These are phyloP conservation scores for Nomada goodeniana DNA, from an alignment of 2,888 invertebrate genomes.

Conservation along the genomic window DNA sequence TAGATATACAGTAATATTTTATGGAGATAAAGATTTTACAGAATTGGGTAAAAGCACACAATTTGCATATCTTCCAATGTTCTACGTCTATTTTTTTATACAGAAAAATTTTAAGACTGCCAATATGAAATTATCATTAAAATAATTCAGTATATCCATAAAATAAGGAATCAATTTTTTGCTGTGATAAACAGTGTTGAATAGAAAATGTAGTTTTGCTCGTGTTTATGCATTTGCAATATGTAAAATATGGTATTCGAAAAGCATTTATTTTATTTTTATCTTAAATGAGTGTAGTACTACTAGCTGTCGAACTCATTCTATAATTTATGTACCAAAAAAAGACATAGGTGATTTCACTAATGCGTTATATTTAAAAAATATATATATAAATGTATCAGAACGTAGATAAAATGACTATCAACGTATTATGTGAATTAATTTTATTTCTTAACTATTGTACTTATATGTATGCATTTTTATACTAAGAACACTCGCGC, in stretches of 20 bases:
- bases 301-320: conserved; percentile 40
- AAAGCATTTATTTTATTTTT: conserved; percentile 50
- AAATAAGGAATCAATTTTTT: conserved; percentile 53
- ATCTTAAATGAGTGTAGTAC: conserved; percentile 30
- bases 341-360: conserved; percentile 15
- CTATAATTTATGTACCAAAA: conserved; percentile 16
- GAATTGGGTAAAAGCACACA: conserved; percentile 18
- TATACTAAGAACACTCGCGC: conserved; percentile 58
- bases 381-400: not conserved
- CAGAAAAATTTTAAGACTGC: conserved; percentile 45
- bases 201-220: conserved; percentile 47
- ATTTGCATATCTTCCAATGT: conserved; percentile 49
- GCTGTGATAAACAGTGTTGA: conserved; percentile 66
- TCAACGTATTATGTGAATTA: conserved; percentile 57
- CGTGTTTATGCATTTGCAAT: conserved; percentile 45
- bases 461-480: conserved; percentile 73
- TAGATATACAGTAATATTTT: conserved; percentile 33
- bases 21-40: conserved; percentile 44
- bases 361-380: conserved; percentile 22
- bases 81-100: conserved; percentile 50
- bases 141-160: conserved; percentile 59
- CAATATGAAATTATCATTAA: conserved; percentile 27
- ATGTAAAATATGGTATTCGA: conserved; percentile 52
- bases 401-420: conserved; percentile 39
- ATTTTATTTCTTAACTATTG: conserved; percentile 66